Percentiles rank a stretch among this genome's conserved stretches.
Conservation (phyloP, 2,797 vertebrate species). For the Crocodylus rhombifer region DNA sequence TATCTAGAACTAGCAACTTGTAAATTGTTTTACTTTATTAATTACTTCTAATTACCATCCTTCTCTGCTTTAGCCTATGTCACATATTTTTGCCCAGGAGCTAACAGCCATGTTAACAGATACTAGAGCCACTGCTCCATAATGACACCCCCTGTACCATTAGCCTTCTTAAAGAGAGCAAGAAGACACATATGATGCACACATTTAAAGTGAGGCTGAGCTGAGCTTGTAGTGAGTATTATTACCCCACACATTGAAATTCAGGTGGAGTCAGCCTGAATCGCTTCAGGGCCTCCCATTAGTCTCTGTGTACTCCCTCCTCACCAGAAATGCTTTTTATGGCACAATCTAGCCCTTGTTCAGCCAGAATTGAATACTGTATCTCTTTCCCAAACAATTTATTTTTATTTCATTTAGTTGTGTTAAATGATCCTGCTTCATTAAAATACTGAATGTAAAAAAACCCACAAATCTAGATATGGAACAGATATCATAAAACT, state of each 20-base stretch:
- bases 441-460: conserved; percentile 11
- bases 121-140: neutral
- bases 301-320: conserved; percentile 53
- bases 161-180: conserved; percentile 55
- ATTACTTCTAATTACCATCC: neutral
- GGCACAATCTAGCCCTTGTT: conserved; percentile 41
- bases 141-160: conserved; percentile 22
- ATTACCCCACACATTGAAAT: conserved; percentile 63
- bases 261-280: conserved; percentile 43
- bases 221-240: conserved; percentile 46
- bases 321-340: conserved; percentile 48
- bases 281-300: conserved; percentile 51
- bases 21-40: neutral
- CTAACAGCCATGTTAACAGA: conserved; percentile 15
- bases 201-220: conserved; percentile 44
- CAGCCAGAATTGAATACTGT: conserved; percentile 9
- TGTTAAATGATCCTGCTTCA: neutral
- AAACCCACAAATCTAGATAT: neutral
- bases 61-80: conserved; percentile 6
- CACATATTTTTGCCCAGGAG: neutral
- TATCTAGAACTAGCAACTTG: neutral
- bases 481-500: neutral
- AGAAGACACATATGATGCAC: conserved; percentile 33
- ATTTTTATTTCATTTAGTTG: neutral
- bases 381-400: neutral